Percentiles rank a stretch among this genome's conserved stretches.
Evolutionary conservation across 2,888 invertebrate genomes (phyloP).

Genomic region (Lobophora halterata): DNA sequence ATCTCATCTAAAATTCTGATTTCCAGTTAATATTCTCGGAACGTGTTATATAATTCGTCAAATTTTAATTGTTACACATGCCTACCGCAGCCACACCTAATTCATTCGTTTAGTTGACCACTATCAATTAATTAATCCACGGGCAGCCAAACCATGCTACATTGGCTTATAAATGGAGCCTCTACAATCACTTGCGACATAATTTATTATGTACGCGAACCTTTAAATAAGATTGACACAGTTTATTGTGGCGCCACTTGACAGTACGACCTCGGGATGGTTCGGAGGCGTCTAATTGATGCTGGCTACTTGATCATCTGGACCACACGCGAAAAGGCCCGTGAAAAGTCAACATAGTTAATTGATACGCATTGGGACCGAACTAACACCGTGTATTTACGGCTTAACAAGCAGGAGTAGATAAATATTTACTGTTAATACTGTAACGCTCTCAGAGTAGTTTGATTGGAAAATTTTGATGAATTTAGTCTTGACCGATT

Average conservation of each 20-base stretch:
- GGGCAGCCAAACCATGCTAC: constrained; percentile 10
- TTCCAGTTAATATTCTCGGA: no score
- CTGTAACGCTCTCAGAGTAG: no score
- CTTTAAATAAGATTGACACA: constrained; percentile 52
- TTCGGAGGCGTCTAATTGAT: constrained; percentile 51
- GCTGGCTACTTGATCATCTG: constrained; percentile 43
- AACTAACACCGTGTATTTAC: no score
- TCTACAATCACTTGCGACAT: constrained; percentile 23
- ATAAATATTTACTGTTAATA: no score
- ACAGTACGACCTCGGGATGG: constrained; percentile 52
- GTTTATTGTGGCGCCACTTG: constrained; percentile 43
- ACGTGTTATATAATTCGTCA: no score
- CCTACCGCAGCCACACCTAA: constrained; percentile 7
- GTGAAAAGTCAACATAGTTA: constrained; percentile 57
- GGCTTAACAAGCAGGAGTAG: no score
- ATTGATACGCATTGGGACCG: no score
- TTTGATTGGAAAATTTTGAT: no score
- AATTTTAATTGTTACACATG: no score
- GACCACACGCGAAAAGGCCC: constrained; percentile 58
- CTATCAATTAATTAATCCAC: constrained; percentile 15
- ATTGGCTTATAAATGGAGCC: constrained; percentile 16
- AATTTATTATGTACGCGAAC: constrained; percentile 30
- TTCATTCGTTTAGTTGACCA: constrained; percentile 14
- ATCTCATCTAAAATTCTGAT: no score
- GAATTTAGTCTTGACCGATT: no score